Base-by-base conservation (phyloP, 2,888 invertebrate genomes). In the Catocala sponsa region DNA sequence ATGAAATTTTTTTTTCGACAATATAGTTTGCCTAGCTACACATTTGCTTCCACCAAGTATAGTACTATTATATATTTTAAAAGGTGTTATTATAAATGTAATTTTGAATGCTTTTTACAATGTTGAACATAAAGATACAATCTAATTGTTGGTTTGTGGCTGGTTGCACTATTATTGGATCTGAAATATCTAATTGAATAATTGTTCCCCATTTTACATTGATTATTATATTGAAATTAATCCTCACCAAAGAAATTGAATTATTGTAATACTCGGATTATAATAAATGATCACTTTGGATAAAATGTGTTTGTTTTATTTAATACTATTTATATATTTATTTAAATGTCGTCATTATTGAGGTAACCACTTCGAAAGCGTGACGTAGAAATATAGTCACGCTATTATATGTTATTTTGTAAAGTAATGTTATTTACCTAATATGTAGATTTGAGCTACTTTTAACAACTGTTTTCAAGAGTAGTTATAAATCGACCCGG, bases 201-300 rank as follows among this genome's bases (percentile, higher is more conserved):
- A 70, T 65, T 79, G 62, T 62, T 72, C 60, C 65, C 68, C 68
- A 68, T 72, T 72, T 62, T 74, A 71, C 74, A 74, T 75, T 79
- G 77, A 74, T 82, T 70, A 82, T 83, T 73, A 69, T 82, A 86
- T 82, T 84, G 72, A 86, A 87, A 85, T 83, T 85, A 84, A 87
- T 85, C 85, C 71, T 92, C 91, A 92, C 93, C 93, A 93, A 93
- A 93, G 92, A 93, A 88, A 89, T 85, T 85, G 83, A 86, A 89
- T 88, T 88, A 89, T 88, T 91, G 88, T 91, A 91, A 91, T 91
- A 91, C 87, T 91, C 91, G 81, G 90, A 89, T 75, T 77, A 89
- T 86, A 91, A 90, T 88, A 87, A 88, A 89, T 83, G 81, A 89
- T 89, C 87, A 91, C 88, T 87, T 91, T 90, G 83, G 81, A 88